phyloP scores from a whole-genome alignment of 2,797 vertebrate genomes.

The Furcifer pardalis region DNA sequence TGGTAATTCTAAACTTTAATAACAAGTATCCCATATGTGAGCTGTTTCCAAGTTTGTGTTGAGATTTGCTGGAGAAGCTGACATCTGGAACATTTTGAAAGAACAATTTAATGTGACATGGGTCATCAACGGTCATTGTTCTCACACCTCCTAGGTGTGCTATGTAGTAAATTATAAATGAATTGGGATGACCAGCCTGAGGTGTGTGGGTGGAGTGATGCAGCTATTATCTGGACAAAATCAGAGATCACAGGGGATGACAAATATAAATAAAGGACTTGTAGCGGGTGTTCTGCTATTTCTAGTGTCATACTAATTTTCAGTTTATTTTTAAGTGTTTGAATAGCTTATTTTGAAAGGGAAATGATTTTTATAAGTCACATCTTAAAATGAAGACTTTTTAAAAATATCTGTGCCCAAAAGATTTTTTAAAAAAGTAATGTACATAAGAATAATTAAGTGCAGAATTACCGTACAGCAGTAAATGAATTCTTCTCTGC shows the following conservation, averaged over 20 bases:
- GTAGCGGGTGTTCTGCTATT: constrained; percentile 18
- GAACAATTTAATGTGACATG: not conserved
- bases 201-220: too few relatives aligned
- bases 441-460: constrained; percentile 1
- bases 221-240: not conserved
- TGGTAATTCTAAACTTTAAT: not conserved
- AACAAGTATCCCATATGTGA: not conserved
- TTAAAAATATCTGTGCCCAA: constrained; percentile 32
- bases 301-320: not conserved
- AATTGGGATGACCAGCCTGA: not conserved
- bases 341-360: not conserved
- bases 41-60: not conserved
- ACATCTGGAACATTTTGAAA: not conserved
- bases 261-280: constrained; percentile 3
- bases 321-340: not conserved
- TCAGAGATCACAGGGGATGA: not conserved
- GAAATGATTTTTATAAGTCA: constrained; percentile 10
- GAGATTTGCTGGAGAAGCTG: not conserved
- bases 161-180: not conserved
- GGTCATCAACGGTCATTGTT: not conserved
- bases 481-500: not conserved
- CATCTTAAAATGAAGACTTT: not conserved
- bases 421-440: constrained; percentile 24
- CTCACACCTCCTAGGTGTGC: not conserved
- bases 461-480: not conserved